Percentiles rank a stretch among this genome's conserved stretches.
Evolutionary conservation across 2,888 invertebrate species (phyloP).

Genomic region (Hydriomena furcata): DNA sequence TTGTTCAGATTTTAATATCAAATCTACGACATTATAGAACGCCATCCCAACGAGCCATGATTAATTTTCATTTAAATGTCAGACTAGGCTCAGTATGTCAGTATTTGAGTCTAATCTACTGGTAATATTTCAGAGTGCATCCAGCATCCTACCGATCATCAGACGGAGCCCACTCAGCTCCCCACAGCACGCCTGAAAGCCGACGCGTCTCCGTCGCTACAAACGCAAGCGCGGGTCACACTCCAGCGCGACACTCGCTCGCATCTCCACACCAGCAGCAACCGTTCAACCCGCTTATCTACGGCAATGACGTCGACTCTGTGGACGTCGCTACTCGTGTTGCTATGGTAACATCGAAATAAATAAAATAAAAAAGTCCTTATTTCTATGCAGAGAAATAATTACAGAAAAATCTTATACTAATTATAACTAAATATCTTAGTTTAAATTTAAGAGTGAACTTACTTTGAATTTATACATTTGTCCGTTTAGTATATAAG

Average conservation of each 20-base stretch:
- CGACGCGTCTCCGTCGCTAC: constrained; percentile 65
- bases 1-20: too few species aligned
- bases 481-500: too few species aligned
- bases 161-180: constrained; percentile 57
- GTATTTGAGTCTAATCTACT: not conserved
- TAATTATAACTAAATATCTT: too few species aligned
- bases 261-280: constrained; percentile 73
- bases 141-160: constrained; percentile 52
- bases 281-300: constrained; percentile 94
- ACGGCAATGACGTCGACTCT: constrained; percentile 97
- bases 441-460: too few species aligned
- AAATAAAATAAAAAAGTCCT: too few species aligned
- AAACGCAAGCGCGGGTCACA: constrained; percentile 57
- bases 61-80: too few species aligned
- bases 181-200: constrained; percentile 71
- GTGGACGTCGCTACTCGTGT: constrained; percentile 99
- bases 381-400: too few species aligned
- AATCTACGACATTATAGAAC: too few species aligned
- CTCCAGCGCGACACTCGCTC: constrained; percentile 72
- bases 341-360: constrained; percentile 82
- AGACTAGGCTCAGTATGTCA: too few species aligned
- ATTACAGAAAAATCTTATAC: too few species aligned
- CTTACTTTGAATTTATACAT: too few species aligned
- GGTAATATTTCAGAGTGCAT: constrained; percentile 55
- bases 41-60: too few species aligned